phyloP scores from a whole-genome alignment of 2,888 invertebrate species.

The Metacarcinus magister region DNA sequence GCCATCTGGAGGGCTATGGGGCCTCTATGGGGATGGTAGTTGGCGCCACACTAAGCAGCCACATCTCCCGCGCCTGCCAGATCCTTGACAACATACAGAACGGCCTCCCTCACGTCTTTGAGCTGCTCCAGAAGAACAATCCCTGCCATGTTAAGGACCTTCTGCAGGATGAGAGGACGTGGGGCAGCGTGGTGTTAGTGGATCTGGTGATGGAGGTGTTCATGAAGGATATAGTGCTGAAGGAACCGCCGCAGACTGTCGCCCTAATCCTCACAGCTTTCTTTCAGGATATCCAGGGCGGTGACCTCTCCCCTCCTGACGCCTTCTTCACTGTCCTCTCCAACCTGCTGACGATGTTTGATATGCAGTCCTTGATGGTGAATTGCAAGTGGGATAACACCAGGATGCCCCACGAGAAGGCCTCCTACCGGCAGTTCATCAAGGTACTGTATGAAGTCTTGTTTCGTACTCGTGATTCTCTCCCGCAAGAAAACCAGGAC shows the following conservation, averaged over 20 bases:
- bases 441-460: neutral
- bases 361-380: neutral
- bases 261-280: neutral
- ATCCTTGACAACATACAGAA: neutral
- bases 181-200: slow-evolving; percentile 31
- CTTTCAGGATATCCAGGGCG: neutral
- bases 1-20: neutral
- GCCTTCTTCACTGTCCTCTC: neutral
- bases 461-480: neutral
- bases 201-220: neutral
- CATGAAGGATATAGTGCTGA: neutral
- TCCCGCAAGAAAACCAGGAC: neutral
- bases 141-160: neutral
- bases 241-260: neutral
- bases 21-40: neutral
- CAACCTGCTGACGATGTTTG: neutral
- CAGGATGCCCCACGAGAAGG: neutral
- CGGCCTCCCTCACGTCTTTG: neutral
- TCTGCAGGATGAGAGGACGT: neutral
- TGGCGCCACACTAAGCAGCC: neutral
- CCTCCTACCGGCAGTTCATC: neutral
- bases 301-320: neutral
- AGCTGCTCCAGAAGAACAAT: neutral
- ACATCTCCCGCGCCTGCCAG: neutral
- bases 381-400: neutral